A percentile compares a stretch with the other conserved stretches of the same genome.
Evolutionary conservation across 1,140 invertebrate genomes (phyloP).

Genomic region (Agrilus planipennis): DNA sequence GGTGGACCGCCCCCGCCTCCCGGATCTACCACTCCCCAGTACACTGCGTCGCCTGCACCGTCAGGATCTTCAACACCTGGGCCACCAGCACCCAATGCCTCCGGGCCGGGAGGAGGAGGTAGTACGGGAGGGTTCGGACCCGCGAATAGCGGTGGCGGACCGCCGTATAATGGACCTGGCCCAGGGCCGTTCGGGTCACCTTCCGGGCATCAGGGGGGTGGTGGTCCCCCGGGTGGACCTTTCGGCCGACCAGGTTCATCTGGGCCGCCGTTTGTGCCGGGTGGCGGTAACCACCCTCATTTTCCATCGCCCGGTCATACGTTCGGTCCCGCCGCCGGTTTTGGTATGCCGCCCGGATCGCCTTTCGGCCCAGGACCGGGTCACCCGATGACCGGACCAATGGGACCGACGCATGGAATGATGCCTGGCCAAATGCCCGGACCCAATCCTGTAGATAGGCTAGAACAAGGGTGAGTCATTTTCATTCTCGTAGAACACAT

Average conservation of each 20-base stretch:
- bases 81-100: conserved; percentile 47
- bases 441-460: conserved; percentile 53
- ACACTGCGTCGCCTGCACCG: conserved; percentile 61
- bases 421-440: conserved; percentile 50
- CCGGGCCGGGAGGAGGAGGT: conserved; percentile 44
- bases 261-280: conserved; percentile 52
- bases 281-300: conserved; percentile 48
- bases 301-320: conserved; percentile 51
- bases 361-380: conserved; percentile 51
- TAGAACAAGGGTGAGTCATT: conserved; percentile 64
- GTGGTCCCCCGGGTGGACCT: conserved; percentile 43
- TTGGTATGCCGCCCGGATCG: conserved; percentile 56
- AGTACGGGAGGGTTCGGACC: conserved; percentile 48
- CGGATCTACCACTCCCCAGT: conserved; percentile 59
- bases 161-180: conserved; percentile 52
- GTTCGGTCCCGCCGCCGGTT: conserved; percentile 49
- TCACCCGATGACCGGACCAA: conserved; percentile 47
- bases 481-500: too few species aligned
- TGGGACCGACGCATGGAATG: conserved; percentile 46
- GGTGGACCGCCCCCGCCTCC: conserved; percentile 56
- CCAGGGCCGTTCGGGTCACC: conserved; percentile 49
- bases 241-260: conserved; percentile 56
- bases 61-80: conserved; percentile 64
- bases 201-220: too few species aligned
- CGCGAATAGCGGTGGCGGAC: conserved; percentile 45